A percentile compares a stretch with the other conserved stretches of the same genome.
Evolutionary conservation across 2,113 vertebrate species (phyloP).

Genomic region (Cynocephalus volans): DNA sequence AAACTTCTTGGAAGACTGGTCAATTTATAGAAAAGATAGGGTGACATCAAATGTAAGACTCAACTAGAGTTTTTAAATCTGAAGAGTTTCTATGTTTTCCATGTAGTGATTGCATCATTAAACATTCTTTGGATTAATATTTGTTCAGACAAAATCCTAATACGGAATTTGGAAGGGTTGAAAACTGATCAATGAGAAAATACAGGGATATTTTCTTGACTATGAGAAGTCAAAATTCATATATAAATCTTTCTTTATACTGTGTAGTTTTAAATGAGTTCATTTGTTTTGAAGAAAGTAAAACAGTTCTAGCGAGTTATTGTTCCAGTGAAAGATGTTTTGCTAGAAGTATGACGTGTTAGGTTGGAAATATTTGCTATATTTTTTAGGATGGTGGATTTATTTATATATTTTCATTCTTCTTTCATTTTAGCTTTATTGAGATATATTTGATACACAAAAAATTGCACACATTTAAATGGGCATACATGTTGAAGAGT

Average conservation of each 20-base stretch:
- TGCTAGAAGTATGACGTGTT: not conserved
- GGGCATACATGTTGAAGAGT: not conserved
- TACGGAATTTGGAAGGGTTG: not conserved
- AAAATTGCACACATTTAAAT: not conserved
- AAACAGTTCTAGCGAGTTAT: not conserved
- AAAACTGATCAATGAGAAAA: constrained; percentile 27
- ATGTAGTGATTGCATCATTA: not conserved
- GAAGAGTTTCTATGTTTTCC: not conserved
- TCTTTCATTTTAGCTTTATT: not conserved
- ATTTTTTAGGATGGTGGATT: not conserved
- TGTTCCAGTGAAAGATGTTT: constrained; percentile 15
- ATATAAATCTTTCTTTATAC: not conserved
- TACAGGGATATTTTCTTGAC: constrained; percentile 23
- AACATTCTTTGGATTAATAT: not conserved
- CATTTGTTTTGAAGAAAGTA: constrained; percentile 1
- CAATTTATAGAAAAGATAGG: not conserved
- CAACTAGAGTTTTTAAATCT: not conserved
- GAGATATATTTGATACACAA: not conserved
- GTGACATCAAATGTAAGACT: not conserved
- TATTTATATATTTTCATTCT: not conserved
- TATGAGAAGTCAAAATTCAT: constrained; percentile 23
- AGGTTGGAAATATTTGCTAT: not conserved
- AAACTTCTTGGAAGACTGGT: constrained; percentile 38
- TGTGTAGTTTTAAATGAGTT: not conserved
- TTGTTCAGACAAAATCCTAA: constrained; percentile 5